These are phyloP conservation scores for Coilia nasus DNA, from an alignment of 2,797 vertebrate genomes.

Conservation along the genomic window DNA sequence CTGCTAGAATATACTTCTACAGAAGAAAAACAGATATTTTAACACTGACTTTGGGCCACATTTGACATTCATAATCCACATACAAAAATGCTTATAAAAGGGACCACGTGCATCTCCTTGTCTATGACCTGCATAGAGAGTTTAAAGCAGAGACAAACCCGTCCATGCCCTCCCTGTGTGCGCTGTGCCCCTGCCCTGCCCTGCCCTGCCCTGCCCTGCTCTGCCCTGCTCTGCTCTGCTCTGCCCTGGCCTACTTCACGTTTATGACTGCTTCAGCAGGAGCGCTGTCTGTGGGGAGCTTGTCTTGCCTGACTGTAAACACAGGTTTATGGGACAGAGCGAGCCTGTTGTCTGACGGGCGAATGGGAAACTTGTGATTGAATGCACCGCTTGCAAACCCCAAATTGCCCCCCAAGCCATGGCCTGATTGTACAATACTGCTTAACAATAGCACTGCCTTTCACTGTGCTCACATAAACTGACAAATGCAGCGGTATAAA, in stretches of 20 bases:
- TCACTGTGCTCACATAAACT: neutral
- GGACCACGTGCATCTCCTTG: neutral
- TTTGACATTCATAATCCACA: neutral
- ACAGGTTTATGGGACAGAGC: neutral
- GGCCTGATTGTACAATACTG: conserved; percentile 4
- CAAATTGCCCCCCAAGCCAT: neutral
- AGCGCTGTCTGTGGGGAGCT: neutral
- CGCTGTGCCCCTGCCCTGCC: too few relatives aligned
- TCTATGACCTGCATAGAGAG: neutral
- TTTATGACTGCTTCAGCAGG: neutral
- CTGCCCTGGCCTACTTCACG: neutral
- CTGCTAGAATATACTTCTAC: too few relatives aligned
- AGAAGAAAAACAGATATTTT: neutral
- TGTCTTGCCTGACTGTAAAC: neutral
- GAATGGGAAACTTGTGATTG: conserved; percentile 15
- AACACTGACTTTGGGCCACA: neutral
- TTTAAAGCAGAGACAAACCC: neutral
- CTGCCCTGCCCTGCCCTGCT: too few relatives aligned
- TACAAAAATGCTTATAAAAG: neutral
- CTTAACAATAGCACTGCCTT: neutral
- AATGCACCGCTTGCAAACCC: neutral
- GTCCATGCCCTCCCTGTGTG: neutral
- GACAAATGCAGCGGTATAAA: neutral
- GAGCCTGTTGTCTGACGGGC: neutral
- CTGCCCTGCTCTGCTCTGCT: too few relatives aligned